phyloP scores from a whole-genome alignment of 2,797 vertebrate genomes.

The Danio tinwini region DNA sequence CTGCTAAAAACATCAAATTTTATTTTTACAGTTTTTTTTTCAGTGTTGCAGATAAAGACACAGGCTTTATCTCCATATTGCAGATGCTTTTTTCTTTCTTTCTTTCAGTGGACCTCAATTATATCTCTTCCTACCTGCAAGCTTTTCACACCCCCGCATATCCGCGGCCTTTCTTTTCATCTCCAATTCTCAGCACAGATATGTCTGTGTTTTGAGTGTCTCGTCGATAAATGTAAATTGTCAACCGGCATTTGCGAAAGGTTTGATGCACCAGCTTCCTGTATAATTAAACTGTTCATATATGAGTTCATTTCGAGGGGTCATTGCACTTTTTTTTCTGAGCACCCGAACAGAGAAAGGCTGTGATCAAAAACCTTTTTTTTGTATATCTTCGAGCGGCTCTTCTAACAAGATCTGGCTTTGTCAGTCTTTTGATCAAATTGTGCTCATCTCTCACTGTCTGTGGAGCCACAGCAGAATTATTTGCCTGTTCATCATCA shows the following conservation, averaged over 20 bases:
- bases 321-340: neutral
- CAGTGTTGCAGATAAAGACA: constrained; percentile 30
- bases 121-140: constrained; percentile 42
- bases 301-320: neutral
- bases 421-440: constrained; percentile 23
- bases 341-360: neutral
- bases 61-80: constrained; percentile 30
- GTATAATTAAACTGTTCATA: constrained; percentile 38
- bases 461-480: constrained; percentile 13
- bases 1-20: constrained; percentile 7
- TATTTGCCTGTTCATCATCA: constrained; percentile 39
- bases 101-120: constrained; percentile 44
- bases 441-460: neutral
- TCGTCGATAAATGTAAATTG: constrained; percentile 34
- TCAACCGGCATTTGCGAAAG: neutral
- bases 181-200: neutral
- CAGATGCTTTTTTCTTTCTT: constrained; percentile 13
- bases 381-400: neutral
- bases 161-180: constrained; percentile 38
- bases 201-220: neutral
- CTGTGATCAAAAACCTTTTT: constrained; percentile 27
- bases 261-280: constrained; percentile 6
- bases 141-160: constrained; percentile 27
- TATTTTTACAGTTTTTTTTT: neutral
- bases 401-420: constrained; percentile 11